Percentiles rank a stretch among this genome's conserved stretches.
Conservation (phyloP, 2,888 invertebrate species). For the Oscheius sp. region DNA sequence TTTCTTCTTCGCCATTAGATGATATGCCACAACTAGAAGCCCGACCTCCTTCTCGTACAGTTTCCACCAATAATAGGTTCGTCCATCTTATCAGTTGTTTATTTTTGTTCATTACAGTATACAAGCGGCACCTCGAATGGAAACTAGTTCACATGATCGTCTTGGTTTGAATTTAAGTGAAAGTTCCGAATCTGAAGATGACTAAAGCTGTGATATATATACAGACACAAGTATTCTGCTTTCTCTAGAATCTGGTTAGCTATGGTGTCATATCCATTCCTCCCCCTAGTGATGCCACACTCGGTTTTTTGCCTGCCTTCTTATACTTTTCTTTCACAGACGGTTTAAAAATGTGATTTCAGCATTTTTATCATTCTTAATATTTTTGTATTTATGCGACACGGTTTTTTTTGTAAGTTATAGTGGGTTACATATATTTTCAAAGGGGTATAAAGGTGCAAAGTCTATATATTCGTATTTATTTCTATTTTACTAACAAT, state of each 20-base stretch:
- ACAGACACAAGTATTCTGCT: not conserved
- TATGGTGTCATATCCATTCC: constrained; percentile 5
- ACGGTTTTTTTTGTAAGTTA: not conserved
- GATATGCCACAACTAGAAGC: constrained; percentile 30
- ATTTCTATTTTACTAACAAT: too few relatives aligned
- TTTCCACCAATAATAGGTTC: not conserved
- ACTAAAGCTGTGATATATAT: not conserved
- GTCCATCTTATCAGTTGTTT: not conserved
- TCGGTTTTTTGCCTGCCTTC: not conserved
- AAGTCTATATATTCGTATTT: too few relatives aligned
- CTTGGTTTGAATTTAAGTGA: constrained; percentile 55
- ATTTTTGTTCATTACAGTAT: not conserved
- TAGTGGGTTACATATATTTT: not conserved
- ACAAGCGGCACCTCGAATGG: not conserved
- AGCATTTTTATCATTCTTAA: not conserved
- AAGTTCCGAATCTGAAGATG: constrained; percentile 56
- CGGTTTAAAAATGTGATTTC: constrained; percentile 3
- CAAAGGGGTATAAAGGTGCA: not conserved
- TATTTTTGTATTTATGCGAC: not conserved
- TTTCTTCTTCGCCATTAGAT: not conserved
- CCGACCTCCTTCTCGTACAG: not conserved
- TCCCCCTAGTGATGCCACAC: constrained; percentile 2
- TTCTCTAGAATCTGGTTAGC: constrained; percentile 1
- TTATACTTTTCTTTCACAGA: not conserved
- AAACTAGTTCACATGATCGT: constrained; percentile 35